Percentiles rank a stretch among this genome's conserved stretches.
These are phyloP conservation scores for Phaethornis superciliosus DNA, from an alignment of 2,113 vertebrate genomes.

Conservation along the genomic window DNA sequence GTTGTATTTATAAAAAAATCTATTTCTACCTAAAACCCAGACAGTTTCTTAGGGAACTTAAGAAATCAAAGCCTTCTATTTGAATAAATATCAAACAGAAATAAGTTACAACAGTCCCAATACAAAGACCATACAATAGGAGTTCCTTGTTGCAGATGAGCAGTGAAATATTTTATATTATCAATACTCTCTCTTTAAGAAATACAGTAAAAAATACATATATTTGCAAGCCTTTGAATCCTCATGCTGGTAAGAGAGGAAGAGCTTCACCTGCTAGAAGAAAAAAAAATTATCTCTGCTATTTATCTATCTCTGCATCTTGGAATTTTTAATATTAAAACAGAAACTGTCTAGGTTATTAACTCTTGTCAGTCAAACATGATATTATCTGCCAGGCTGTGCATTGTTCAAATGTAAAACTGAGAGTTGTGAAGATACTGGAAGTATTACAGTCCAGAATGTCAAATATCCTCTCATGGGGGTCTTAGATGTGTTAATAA, in stretches of 20 bases:
- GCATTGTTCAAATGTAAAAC: neutral
- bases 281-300: neutral
- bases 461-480: neutral
- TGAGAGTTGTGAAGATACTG: neutral
- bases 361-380: neutral
- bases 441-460: neutral
- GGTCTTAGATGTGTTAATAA: neutral
- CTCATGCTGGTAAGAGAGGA: neutral
- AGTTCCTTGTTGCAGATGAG: rapidly evolving
- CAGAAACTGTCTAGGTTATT: neutral
- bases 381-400: neutral
- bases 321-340: neutral
- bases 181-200: neutral
- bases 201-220: neutral
- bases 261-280: neutral
- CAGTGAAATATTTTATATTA: neutral
- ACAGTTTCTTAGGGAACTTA: neutral
- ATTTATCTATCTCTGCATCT: neutral
- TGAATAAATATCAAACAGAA: neutral
- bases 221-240: neutral
- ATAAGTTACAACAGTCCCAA: neutral
- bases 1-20: neutral
- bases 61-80: neutral
- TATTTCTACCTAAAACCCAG: neutral
- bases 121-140: neutral